Evolutionary conservation across 2,113 vertebrate genomes (phyloP).

Genomic region (Upupa epops): DNA sequence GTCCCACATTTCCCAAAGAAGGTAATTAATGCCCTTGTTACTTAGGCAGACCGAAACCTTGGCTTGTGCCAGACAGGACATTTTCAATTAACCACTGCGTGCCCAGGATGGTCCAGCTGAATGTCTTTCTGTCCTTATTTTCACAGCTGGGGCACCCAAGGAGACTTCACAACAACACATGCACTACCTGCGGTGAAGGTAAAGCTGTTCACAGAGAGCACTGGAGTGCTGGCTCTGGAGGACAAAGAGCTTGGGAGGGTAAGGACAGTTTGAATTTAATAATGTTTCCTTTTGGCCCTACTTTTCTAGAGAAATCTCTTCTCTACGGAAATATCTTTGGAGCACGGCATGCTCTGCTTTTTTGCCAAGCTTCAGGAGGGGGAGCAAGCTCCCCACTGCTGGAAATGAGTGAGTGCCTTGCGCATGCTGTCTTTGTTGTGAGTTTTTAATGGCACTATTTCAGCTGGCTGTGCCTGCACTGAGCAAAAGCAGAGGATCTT

Average conservation of each 20-base stretch:
- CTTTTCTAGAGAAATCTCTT: constrained; percentile 48
- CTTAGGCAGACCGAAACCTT: constrained; percentile 21
- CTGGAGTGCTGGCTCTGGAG: constrained; percentile 94
- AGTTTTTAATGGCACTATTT: constrained; percentile 15
- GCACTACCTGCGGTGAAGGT: constrained; percentile 96
- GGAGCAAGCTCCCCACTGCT: background rate
- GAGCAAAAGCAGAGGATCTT: constrained; percentile 24
- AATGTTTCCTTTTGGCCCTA: constrained; percentile 7
- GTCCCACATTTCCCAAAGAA: constrained; percentile 55
- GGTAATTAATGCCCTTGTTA: constrained; percentile 64
- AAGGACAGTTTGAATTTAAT: constrained; percentile 40
- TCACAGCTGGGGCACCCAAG: constrained; percentile 97
- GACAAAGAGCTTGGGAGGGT: constrained; percentile 98
- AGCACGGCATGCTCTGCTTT: constrained; percentile 39
- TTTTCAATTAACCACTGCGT: constrained; percentile 42
- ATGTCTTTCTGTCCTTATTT: constrained; percentile 45
- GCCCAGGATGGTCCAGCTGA: background rate
- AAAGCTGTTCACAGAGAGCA: constrained; percentile 97
- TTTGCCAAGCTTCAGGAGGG: constrained; percentile 4
- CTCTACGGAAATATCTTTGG: constrained; percentile 32
- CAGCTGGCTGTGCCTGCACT: constrained; percentile 47
- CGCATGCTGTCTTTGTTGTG: constrained; percentile 30
- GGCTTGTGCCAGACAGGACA: background rate
- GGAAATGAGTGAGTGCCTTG: constrained; percentile 31
- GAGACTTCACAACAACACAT: constrained; percentile 95